These are phyloP conservation scores for Hypotaenidia philippensis DNA, from an alignment of 2,797 vertebrate species.

Conservation along the genomic window DNA sequence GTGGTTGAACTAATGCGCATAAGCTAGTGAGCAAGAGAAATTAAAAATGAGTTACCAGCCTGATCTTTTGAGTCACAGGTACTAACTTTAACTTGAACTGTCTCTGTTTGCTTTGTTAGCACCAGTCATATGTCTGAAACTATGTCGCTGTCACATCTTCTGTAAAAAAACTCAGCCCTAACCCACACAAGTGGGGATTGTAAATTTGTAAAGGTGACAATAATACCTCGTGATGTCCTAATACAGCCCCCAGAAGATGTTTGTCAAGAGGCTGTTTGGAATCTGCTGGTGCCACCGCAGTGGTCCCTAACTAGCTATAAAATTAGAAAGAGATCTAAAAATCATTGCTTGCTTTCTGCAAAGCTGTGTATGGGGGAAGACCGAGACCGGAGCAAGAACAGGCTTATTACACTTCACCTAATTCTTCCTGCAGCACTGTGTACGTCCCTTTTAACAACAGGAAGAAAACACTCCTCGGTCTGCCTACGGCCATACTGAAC, in stretches of 20 bases:
- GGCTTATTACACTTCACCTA: background rate
- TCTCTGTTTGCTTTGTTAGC: background rate
- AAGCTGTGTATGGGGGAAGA: background rate
- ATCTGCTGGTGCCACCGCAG: background rate
- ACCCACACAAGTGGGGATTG: background rate
- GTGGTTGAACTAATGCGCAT: background rate
- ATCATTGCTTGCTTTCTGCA: background rate
- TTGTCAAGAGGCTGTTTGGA: background rate
- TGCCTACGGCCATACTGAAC: accelerated
- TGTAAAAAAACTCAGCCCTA: background rate
- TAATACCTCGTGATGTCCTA: background rate
- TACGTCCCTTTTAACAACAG: accelerated
- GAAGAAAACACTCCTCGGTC: background rate
- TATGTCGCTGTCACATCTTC: background rate
- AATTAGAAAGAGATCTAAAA: background rate
- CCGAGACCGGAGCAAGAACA: background rate
- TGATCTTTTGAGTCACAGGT: background rate
- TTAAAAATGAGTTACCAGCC: background rate
- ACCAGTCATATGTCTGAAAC: background rate
- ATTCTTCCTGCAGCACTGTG: background rate
- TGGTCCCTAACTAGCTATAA: background rate
- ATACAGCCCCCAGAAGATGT: background rate
- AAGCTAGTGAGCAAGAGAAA: background rate
- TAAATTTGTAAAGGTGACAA: background rate
- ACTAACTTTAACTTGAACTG: background rate